Percentiles rank a stretch among this genome's conserved stretches.
These are phyloP conservation scores for Buceros bicornis DNA, from an alignment of 2,797 vertebrate species.

Conservation along the genomic window DNA sequence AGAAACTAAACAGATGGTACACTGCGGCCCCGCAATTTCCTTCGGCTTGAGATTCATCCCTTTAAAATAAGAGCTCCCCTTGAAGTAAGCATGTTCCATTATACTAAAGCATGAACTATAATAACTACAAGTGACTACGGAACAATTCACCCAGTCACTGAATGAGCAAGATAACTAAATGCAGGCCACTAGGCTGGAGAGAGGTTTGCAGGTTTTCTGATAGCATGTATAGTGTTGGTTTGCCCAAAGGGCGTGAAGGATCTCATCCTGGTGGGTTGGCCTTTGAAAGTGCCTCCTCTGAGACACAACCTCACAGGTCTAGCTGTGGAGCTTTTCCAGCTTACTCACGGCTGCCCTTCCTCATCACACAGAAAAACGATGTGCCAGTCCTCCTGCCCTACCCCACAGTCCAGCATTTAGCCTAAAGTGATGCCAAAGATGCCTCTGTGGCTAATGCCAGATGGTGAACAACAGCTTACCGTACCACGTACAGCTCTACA, in stretches of 20 bases:
- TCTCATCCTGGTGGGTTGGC: background rate
- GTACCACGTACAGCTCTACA: fast-evolving
- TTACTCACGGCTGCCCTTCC: background rate
- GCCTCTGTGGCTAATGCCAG: background rate
- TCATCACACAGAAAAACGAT: background rate
- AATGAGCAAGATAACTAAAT: background rate
- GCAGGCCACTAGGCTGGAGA: background rate
- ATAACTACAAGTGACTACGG: background rate
- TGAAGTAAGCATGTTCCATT: background rate
- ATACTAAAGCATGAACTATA: background rate
- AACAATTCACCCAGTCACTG: background rate
- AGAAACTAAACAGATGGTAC: slow-evolving; percentile 36
- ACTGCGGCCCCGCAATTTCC: background rate
- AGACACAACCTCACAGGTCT: background rate
- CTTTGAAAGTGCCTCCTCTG: background rate
- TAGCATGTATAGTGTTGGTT: fast-evolving
- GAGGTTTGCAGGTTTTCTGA: background rate
- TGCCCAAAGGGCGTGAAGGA: background rate
- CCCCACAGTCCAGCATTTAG: background rate
- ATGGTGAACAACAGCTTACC: background rate
- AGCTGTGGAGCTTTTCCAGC: background rate
- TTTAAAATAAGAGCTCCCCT: slow-evolving; percentile 10
- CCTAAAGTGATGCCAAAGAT: background rate
- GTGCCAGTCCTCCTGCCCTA: background rate
- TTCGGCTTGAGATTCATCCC: background rate